phyloP scores from a whole-genome alignment of 2,113 vertebrate species.

The Taxidea taxus region DNA sequence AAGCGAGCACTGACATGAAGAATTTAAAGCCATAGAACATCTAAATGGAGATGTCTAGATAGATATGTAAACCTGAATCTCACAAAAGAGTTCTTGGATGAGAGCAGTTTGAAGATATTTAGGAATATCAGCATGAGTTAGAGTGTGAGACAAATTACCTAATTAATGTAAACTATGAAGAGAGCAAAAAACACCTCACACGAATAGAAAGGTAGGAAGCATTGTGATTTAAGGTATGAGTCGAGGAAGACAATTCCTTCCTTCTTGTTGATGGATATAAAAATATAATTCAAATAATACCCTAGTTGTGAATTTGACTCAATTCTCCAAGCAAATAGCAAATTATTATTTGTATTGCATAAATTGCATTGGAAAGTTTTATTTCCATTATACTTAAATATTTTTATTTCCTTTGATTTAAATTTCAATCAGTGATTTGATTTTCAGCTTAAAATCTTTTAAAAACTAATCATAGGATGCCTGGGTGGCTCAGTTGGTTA shows the following conservation, averaged over 20 bases:
- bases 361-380: conserved; percentile 10
- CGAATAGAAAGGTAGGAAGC: not conserved
- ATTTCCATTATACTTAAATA: conserved; percentile 30
- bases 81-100: not conserved
- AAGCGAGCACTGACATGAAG: too few relatives aligned
- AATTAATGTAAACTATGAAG: not conserved
- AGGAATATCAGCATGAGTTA: not conserved
- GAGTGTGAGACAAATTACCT: not conserved
- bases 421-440: conserved; percentile 48
- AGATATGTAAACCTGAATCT: not conserved
- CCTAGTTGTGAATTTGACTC: not conserved
- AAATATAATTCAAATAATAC: conserved; percentile 36
- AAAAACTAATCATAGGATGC: conserved; percentile 39
- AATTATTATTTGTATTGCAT: conserved; percentile 14
- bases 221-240: not conserved
- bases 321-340: not conserved
- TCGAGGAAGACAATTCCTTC: not conserved
- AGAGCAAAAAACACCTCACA: not conserved
- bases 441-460: conserved; percentile 51
- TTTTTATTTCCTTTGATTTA: conserved; percentile 59
- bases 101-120: not conserved
- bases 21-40: not conserved
- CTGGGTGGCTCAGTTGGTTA: not conserved
- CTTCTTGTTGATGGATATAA: not conserved
- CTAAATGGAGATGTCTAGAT: not conserved